Base-by-base conservation (phyloP, 2,888 invertebrate genomes). In the Tigriopus californicus region DNA sequence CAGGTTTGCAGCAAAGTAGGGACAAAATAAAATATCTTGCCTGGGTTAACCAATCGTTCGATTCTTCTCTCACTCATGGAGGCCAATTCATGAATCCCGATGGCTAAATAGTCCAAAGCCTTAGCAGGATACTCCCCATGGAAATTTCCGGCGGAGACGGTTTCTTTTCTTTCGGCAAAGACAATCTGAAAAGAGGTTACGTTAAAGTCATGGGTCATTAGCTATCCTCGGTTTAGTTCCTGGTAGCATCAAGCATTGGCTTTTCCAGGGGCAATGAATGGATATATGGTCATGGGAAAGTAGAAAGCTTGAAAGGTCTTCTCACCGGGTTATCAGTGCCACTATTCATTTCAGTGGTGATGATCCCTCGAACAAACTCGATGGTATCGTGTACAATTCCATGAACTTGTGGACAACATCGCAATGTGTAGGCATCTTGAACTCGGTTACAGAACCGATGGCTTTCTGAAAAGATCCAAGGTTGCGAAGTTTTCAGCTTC, bases 121-220 rank as follows among this genome's bases (percentile, higher is more conserved):
- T 81, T 81, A 11, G 80, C 80, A 3, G 80, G 80, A 66, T 81
- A 81, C 69, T 81, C 81, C 6, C 80, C 81, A 65, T 81, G 81
- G 68, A 81, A 81, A 68, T 81, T 81, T 51, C 81, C 81, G 5
- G 78, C 79, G 6, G 80, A 79, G 61, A 81, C 76, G 51, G 80
- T 78, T 67, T 80, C 79, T 41, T 74, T 76, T 49, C 75, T 67
- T 56, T 76, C 75, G 8, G 75, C 70, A 67, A 78, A 75, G 12
- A 77, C 76, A 61, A 77, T 69, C 73, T 74, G 65, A 53, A 20
- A n/a, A 52, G 20, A 15, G n/a, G n/a, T n/a, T n/a, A n/a, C n/a
- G n/a, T n/a, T n/a, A n/a, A n/a, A n/a, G n/a, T n/a, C n/a, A n/a
- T n/a, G n/a, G n/a, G n/a, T n/a, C n/a, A n/a, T n/a, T n/a, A n/a